A percentile compares a stretch with the other conserved stretches of the same genome.
Conservation (phyloP, 35 echinoderm and acorn worm species). For the Chiridota heheva region DNA sequence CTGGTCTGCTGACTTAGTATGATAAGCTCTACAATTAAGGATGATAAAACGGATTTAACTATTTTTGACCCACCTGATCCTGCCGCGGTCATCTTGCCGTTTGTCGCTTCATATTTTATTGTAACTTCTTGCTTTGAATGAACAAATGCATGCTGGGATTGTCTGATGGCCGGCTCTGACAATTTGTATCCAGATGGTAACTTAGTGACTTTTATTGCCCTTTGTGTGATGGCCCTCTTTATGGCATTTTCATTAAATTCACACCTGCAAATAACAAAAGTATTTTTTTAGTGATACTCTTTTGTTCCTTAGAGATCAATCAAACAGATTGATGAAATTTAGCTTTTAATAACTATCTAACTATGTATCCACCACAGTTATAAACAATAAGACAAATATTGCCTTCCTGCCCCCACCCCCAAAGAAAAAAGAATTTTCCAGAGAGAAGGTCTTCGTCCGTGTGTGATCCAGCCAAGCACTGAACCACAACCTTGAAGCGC, state of each 20-base stretch:
- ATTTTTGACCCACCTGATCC: constrained; percentile 80
- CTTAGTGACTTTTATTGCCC: constrained; percentile 32
- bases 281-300: not conserved
- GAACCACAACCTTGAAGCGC: too few relatives aligned
- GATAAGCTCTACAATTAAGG: not conserved
- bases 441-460: too few relatives aligned
- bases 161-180: constrained; percentile 22
- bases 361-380: too few relatives aligned
- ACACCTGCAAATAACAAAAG: constrained; percentile 51
- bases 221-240: constrained; percentile 50
- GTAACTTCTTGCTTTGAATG: constrained; percentile 69
- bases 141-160: constrained; percentile 45
- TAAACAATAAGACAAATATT: too few relatives aligned
- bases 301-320: not conserved
- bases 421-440: too few relatives aligned
- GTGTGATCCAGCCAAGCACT: too few relatives aligned
- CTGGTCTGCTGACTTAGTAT: too few relatives aligned
- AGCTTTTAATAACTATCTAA: too few relatives aligned
- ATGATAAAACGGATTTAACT: not conserved
- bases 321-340: not conserved
- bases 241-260: constrained; percentile 61
- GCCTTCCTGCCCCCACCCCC: too few relatives aligned
- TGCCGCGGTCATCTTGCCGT: constrained; percentile 82
- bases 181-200: constrained; percentile 35
- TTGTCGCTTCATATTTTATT: constrained; percentile 34